phyloP scores from a whole-genome alignment of 2,888 invertebrate genomes.

The Baronia brevicornis region DNA sequence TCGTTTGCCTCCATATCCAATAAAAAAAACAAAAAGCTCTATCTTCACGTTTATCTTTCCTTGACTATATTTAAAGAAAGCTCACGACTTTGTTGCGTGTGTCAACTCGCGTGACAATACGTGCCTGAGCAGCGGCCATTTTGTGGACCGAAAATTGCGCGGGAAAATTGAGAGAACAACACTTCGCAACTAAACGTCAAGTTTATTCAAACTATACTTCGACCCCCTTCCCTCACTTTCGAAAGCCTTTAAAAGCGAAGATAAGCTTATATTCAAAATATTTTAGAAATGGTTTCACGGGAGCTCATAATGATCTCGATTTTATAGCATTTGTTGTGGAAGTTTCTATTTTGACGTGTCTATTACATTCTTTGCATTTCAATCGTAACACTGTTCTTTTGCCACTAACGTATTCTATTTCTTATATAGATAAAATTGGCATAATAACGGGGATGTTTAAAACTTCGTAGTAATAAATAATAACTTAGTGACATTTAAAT shows the following conservation, averaged over 20 bases:
- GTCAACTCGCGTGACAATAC: slow-evolving; percentile 42
- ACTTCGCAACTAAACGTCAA: slow-evolving; percentile 48
- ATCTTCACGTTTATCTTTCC: slow-evolving; percentile 7
- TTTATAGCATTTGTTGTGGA: slow-evolving; percentile 36
- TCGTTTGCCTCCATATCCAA: too few relatives aligned
- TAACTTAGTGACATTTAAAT: too few relatives aligned
- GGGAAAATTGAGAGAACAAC: slow-evolving; percentile 66
- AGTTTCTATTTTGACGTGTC: slow-evolving; percentile 48
- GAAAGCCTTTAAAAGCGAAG: slow-evolving; percentile 49
- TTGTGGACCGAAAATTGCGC: slow-evolving; percentile 62
- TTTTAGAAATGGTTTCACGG: slow-evolving; percentile 30
- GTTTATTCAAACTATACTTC: slow-evolving; percentile 50
- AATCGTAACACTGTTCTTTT: slow-evolving; percentile 26
- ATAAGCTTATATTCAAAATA: slow-evolving; percentile 31
- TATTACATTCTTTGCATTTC: slow-evolving; percentile 50
- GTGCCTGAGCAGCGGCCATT: slow-evolving; percentile 54
- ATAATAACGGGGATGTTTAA: slow-evolving; percentile 3
- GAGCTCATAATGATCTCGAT: slow-evolving; percentile 33
- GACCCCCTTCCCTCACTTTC: slow-evolving; percentile 27
- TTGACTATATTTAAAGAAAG: slow-evolving; percentile 1
- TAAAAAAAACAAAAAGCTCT: not conserved
- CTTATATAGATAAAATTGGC: slow-evolving; percentile 28
- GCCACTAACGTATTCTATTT: slow-evolving; percentile 28
- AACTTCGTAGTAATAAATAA: too few relatives aligned
- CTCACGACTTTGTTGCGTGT: slow-evolving; percentile 9